A percentile compares a stretch with the other conserved stretches of the same genome.
Evolutionary conservation across 1,140 invertebrate species (phyloP).

Genomic region (Paramacrobiotus metropolitanus): DNA sequence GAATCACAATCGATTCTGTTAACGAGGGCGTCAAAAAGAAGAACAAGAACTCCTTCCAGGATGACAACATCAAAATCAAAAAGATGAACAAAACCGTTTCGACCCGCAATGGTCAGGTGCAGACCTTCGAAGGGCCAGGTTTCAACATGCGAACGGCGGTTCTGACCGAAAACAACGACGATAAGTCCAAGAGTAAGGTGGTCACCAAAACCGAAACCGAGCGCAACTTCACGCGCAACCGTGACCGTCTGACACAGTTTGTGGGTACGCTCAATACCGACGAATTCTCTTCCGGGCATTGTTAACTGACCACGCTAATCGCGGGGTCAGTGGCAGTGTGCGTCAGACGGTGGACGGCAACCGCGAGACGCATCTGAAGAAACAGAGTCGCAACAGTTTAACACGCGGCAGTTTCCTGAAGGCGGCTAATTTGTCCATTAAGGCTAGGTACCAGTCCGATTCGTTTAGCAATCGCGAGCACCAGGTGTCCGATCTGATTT

Average conservation of each 20-base stretch:
- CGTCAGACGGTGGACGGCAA: not conserved
- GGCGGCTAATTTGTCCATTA: not conserved
- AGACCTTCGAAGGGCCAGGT: conserved; percentile 2
- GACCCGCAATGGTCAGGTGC: not conserved
- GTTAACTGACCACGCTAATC: not conserved
- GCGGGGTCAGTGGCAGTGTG: not conserved
- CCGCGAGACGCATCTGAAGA: not conserved
- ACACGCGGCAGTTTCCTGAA: conserved; percentile 1
- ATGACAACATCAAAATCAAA: not conserved
- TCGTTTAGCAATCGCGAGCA: not conserved
- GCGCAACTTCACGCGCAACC: not conserved
- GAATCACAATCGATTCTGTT: not conserved
- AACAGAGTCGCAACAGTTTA: not conserved
- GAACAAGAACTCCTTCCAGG: not conserved
- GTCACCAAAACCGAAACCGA: not conserved
- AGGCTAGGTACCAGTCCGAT: not conserved
- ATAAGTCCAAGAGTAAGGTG: not conserved
- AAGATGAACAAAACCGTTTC: not conserved
- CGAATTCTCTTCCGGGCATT: not conserved
- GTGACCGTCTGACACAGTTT: conserved; percentile 1
- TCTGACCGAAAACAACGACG: not conserved
- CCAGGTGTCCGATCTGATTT: not conserved
- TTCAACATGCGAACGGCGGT: conserved; percentile 1
- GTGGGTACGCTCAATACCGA: not conserved
- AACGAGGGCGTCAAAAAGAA: not conserved